Base-by-base conservation (phyloP, 2,797 vertebrate genomes). In the Oreonectes daqikongensis region DNA sequence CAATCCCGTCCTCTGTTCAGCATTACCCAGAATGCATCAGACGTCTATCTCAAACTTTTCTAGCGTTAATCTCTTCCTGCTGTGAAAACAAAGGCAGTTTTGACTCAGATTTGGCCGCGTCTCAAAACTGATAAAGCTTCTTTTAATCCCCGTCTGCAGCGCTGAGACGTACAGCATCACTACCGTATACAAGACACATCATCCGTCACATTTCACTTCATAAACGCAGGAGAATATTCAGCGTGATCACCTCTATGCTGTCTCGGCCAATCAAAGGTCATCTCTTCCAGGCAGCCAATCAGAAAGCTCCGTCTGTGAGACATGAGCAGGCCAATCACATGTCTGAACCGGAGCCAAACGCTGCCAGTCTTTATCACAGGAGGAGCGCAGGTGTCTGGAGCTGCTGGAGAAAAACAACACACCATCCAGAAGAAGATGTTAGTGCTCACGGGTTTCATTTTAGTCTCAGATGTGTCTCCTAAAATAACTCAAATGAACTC, bases 51-150 rank as follows among this genome's bases (percentile, higher is more conserved):
- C 70, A n/a, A n/a, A 22, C 0, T 9, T 38, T n/a, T 50, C 57
- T 50, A 10, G 48, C 30, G 11, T 55, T 72, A 50, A 50, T 72
- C 71, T 72, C 40, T 50, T 63, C 71, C 59, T 63, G 57, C 60
- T 48, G 70, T 9, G 8, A n/a, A 72, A 50, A 72, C 70, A 72
- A 72, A 50, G 28, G 8, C 57, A 12, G 70, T 52, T 73, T 64
- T 73, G 71, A 63, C 15, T 50, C 48, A 14, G 24, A 63, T 24
- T 59, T 63, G 57, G 70, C 70, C 2, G 0, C 2, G 2, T 63
- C 44, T 72, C 26, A 72, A 32, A n/a, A 18, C 30, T n/a, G 71
- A 73, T 73, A 52, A 73, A 38, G 30, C 30, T 73, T 52, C 42
- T 63, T 48, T 12, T 50, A 50, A 63, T 46, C 71, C 63, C 71